phyloP scores from a whole-genome alignment of 1,140 invertebrate species.

The Probaryconus sp. region DNA sequence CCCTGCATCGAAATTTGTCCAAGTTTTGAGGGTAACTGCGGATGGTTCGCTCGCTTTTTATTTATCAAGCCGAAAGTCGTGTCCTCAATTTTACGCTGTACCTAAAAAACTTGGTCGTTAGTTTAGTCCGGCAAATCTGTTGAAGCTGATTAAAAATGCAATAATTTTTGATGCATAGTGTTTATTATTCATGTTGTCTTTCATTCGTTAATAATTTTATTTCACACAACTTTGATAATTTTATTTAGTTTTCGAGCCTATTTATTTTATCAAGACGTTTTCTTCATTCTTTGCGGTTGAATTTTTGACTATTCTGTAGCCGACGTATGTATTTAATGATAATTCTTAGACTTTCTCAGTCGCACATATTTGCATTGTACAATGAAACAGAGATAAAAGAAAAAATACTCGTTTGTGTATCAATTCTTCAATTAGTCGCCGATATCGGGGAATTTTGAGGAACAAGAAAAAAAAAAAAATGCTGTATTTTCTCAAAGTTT shows the following conservation, averaged over 20 bases:
- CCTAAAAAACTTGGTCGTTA: no score
- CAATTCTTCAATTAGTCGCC: constrained; percentile 42
- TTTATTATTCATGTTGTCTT: constrained; percentile 6
- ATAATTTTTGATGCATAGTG: no score
- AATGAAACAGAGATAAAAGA: constrained; percentile 60
- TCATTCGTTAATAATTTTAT: constrained; percentile 5
- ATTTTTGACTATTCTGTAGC: constrained; percentile 60
- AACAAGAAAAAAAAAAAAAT: constrained; percentile 16
- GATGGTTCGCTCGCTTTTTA: no score
- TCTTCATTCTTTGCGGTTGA: constrained; percentile 1
- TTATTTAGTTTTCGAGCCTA: constrained; percentile 18
- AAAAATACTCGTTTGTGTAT: constrained; percentile 70
- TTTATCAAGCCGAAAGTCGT: no score
- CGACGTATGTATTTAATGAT: constrained; percentile 65
- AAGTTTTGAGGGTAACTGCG: no score
- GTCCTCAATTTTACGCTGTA: no score
- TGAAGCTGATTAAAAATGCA: no score
- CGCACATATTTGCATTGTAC: constrained; percentile 67
- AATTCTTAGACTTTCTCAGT: constrained; percentile 66
- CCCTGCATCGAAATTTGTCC: no score
- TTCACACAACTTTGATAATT: not conserved
- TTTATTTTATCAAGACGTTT: not conserved
- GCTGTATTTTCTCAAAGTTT: no score
- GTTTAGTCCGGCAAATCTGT: no score
- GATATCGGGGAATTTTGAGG: not conserved